phyloP scores from a whole-genome alignment of 2,113 vertebrate species.

The Xiphophorus maculatus region DNA sequence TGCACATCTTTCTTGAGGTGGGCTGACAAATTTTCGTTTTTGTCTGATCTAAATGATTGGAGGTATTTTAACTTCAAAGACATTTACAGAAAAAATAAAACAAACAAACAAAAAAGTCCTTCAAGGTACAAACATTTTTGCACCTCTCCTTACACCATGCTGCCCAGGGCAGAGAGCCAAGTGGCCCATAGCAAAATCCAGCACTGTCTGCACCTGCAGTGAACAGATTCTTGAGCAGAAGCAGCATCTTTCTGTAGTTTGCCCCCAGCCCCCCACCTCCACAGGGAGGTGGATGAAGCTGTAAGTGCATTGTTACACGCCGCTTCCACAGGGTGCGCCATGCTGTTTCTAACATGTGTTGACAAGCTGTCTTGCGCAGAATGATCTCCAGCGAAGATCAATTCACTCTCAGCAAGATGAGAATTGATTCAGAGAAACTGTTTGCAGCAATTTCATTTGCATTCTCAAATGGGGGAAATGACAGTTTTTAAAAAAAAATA shows the following conservation, averaged over 20 bases:
- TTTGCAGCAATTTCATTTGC: slow-evolving; percentile 29
- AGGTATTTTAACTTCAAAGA: too few relatives aligned
- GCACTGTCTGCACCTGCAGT: neutral
- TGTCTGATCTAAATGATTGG: too few relatives aligned
- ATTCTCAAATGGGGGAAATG: slow-evolving; percentile 3
- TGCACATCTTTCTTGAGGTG: too few relatives aligned
- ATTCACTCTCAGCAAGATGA: slow-evolving; percentile 31
- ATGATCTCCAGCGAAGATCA: slow-evolving; percentile 37
- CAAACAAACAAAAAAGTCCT: too few relatives aligned
- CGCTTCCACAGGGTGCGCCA: slow-evolving; percentile 16
- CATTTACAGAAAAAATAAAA: too few relatives aligned
- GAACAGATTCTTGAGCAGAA: slow-evolving; percentile 5
- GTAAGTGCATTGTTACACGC: slow-evolving; percentile 8
- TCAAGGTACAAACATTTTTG: neutral
- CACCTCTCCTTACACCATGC: neutral
- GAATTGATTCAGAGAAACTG: slow-evolving; percentile 40
- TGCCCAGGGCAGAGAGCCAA: neutral
- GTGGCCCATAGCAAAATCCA: neutral
- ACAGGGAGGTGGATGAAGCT: neutral
- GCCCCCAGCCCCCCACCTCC: neutral
- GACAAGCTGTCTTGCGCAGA: slow-evolving; percentile 10
- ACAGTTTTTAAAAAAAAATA: neutral
- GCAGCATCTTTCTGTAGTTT: slow-evolving; percentile 22
- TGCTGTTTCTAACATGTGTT: slow-evolving; percentile 17
- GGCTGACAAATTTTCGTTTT: too few relatives aligned